Percentiles rank a stretch among this genome's conserved stretches.
These are phyloP conservation scores for Fukomys damarensis DNA, from an alignment of 2,113 vertebrate species.

Conservation along the genomic window DNA sequence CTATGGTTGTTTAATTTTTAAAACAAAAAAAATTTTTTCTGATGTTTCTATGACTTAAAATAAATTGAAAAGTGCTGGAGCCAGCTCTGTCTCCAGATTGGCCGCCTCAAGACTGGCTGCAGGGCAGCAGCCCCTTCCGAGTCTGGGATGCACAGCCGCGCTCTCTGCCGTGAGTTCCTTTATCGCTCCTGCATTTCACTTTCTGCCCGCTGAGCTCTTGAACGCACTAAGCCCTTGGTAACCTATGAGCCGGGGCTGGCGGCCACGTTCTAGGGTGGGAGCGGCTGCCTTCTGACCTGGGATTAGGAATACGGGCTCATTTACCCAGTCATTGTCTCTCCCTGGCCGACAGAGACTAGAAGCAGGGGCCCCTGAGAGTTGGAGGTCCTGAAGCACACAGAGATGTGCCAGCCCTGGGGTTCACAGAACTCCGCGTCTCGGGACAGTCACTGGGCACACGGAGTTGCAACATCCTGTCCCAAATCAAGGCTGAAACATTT, in stretches of 20 bases:
- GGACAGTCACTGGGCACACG: fast-evolving
- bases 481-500: neutral
- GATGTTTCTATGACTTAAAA: neutral
- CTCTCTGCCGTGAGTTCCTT: neutral
- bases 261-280: neutral
- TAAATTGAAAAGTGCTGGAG: neutral
- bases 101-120: fast-evolving
- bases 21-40: neutral
- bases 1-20: neutral
- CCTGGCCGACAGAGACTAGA: neutral
- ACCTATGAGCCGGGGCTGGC: no score
- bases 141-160: fast-evolving
- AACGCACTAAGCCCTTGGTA: no score
- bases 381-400: neutral
- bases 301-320: neutral
- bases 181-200: no score
- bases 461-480: neutral
- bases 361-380: neutral
- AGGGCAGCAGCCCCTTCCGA: no score
- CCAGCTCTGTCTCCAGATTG: neutral
- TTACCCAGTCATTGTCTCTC: neutral
- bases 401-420: neutral
- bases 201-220: no score
- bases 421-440: neutral
- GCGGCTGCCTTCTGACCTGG: neutral